phyloP scores from a whole-genome alignment of 1,140 invertebrate genomes.

The Scaptomyza pallida region DNA sequence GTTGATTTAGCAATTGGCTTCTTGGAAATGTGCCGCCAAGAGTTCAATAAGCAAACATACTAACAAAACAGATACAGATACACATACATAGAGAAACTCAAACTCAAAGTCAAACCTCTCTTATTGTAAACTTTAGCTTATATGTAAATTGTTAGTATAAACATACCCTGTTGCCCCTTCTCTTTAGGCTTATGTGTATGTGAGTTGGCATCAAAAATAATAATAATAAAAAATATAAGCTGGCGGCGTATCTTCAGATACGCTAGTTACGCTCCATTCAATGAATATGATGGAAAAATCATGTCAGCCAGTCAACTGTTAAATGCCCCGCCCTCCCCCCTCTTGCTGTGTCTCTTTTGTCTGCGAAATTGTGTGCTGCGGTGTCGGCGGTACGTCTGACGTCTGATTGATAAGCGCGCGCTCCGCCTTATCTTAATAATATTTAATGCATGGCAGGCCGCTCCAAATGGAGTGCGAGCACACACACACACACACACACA shows the following conservation, averaged over 20 bases:
- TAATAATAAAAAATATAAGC: background rate
- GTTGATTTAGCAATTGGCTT: slow-evolving; percentile 80
- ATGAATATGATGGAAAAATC: slow-evolving; percentile 78
- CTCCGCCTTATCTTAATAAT: slow-evolving; percentile 80
- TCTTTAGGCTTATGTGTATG: background rate
- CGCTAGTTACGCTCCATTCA: slow-evolving; percentile 42
- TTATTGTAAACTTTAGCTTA: slow-evolving; percentile 44
- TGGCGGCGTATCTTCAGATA: slow-evolving; percentile 12
- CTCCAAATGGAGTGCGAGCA: slow-evolving; percentile 25
- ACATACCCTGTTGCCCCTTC: slow-evolving; percentile 23
- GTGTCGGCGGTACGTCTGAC: slow-evolving; percentile 68
- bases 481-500: slow-evolving; percentile 12
- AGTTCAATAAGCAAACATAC: slow-evolving; percentile 58
- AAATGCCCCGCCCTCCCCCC: background rate
- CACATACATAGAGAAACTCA: too few species aligned
- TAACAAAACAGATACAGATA: background rate
- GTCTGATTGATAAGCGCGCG: slow-evolving; percentile 78
- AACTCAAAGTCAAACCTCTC: slow-evolving; percentile 5
- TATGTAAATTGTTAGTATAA: slow-evolving; percentile 69
- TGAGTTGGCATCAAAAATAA: slow-evolving; percentile 4
- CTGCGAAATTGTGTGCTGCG: slow-evolving; percentile 52
- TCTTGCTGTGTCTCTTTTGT: slow-evolving; percentile 18
- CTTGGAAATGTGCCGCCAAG: slow-evolving; percentile 71
- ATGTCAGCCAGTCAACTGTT: slow-evolving; percentile 57
- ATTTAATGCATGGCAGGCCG: slow-evolving; percentile 70